Evolutionary conservation across 2,797 vertebrate genomes (phyloP).

Genomic region (Rhinoraja longicauda): DNA sequence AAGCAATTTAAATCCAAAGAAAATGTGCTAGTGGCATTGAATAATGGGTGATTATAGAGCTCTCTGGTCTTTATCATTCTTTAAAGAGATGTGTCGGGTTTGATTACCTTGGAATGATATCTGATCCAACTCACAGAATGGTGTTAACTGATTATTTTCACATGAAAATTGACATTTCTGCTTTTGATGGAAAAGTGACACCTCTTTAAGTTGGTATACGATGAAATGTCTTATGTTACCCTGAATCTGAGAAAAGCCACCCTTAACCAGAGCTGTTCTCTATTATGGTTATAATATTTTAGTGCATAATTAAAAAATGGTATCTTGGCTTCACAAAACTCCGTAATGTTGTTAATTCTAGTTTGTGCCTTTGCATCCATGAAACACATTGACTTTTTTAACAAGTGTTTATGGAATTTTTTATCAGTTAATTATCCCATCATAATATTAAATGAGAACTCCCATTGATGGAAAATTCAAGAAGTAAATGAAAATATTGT

Average conservation of each 20-base stretch:
- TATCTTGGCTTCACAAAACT: background rate
- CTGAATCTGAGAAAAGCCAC: background rate
- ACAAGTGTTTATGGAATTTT: background rate
- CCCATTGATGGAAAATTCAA: background rate
- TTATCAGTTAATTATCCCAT: background rate
- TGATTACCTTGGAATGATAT: background rate
- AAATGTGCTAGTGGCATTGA: too few species aligned
- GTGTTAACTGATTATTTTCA: background rate
- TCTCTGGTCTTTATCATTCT: background rate
- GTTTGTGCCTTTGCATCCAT: background rate
- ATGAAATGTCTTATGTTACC: background rate
- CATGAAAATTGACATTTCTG: constrained; percentile 4
- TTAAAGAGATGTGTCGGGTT: background rate
- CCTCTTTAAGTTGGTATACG: background rate
- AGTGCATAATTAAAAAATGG: background rate
- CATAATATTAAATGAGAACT: background rate
- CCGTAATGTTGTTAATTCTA: background rate
- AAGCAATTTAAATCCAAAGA: background rate
- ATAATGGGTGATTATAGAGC: background rate
- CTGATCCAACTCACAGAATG: background rate
- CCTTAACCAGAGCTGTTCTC: background rate
- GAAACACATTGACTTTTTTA: background rate
- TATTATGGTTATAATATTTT: background rate
- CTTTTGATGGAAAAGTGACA: background rate
- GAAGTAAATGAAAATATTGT: background rate